A percentile compares a stretch with the other conserved stretches of the same genome.
Evolutionary conservation across 1,140 invertebrate species (phyloP).

Genomic region (Glossosoma conforme): DNA sequence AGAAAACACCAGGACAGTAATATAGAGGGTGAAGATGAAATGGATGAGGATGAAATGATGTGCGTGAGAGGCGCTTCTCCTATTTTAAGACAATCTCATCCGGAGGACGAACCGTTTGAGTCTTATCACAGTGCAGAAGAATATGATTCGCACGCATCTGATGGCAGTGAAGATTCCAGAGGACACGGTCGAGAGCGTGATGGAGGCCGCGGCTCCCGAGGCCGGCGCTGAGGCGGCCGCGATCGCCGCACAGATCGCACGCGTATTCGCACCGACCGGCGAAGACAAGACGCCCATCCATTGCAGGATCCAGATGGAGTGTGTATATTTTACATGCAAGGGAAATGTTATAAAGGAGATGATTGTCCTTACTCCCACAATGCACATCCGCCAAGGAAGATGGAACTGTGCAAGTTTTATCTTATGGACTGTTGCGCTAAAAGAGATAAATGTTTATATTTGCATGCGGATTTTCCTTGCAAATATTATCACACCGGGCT

Average conservation of each 20-base stretch:
- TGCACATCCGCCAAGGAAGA: conserved; percentile 73
- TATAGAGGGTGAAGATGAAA: conserved; percentile 53
- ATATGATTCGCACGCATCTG: conserved; percentile 51
- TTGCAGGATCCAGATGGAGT: conserved; percentile 62
- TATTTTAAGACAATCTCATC: conserved; percentile 40
- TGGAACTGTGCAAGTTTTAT: conserved; percentile 97
- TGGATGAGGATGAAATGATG: conserved; percentile 74
- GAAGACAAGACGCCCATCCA: conserved; percentile 44
- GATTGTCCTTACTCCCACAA: conserved; percentile 84
- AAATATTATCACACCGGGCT: conserved; percentile 94
- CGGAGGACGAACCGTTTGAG: conserved; percentile 27
- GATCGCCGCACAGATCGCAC: conserved; percentile 7
- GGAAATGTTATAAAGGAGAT: conserved; percentile 74
- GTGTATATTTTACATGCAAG: conserved; percentile 80
- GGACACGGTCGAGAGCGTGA: conserved; percentile 40
- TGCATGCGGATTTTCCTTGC: conserved; percentile 97
- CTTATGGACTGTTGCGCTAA: conserved; percentile 93
- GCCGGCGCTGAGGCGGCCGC: conserved; percentile 27
- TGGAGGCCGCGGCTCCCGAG: conserved; percentile 27
- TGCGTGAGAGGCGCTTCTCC: conserved; percentile 69
- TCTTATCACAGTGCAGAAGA: conserved; percentile 37
- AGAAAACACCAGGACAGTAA: conserved; percentile 40
- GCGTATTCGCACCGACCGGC: conserved; percentile 33
- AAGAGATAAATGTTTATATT: conserved; percentile 91
- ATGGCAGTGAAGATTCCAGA: conserved; percentile 49